Conservation (phyloP, 2,888 invertebrate species). For the Amphipoea oculea region DNA sequence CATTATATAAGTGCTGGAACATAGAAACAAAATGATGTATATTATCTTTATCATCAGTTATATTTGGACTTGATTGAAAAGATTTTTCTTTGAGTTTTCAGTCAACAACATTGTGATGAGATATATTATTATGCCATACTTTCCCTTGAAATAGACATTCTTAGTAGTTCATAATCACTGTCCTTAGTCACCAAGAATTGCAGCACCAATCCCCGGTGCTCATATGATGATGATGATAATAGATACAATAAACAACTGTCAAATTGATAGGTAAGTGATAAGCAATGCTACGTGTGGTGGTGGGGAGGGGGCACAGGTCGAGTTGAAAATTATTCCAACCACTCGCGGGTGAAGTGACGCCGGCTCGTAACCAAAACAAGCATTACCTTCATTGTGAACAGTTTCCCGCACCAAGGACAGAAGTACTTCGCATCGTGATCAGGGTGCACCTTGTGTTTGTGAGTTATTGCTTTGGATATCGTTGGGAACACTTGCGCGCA, state of each 20-base stretch:
- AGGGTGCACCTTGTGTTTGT: conserved; percentile 92
- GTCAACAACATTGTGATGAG: not conserved
- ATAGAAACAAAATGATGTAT: conserved; percentile 18
- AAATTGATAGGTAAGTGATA: conserved; percentile 57
- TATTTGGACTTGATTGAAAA: not conserved
- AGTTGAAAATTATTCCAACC: conserved; percentile 23
- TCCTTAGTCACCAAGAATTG: conserved; percentile 8
- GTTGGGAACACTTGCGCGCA: conserved; percentile 90
- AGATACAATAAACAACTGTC: conserved; percentile 45
- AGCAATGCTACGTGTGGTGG: conserved; percentile 59
- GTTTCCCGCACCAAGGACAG: conserved; percentile 92
- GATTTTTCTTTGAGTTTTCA: not conserved
- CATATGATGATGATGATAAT: conserved; percentile 13
- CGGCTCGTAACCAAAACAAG: conserved; percentile 7
- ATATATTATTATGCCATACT: not conserved
- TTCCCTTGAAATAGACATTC: not conserved
- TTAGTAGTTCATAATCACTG: not conserved
- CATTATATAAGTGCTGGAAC: conserved; percentile 90
- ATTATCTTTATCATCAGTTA: not conserved
- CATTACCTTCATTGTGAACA: conserved; percentile 92
- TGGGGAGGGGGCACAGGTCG: conserved; percentile 72
- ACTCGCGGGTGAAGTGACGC: conserved; percentile 22
- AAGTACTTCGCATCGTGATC: conserved; percentile 91
- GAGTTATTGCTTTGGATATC: conserved; percentile 92
- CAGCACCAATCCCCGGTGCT: too few relatives aligned